A percentile compares a stretch with the other conserved stretches of the same genome.
Evolutionary conservation across 2,797 vertebrate species (phyloP).

Genomic region (Hypotaenidia philippensis): DNA sequence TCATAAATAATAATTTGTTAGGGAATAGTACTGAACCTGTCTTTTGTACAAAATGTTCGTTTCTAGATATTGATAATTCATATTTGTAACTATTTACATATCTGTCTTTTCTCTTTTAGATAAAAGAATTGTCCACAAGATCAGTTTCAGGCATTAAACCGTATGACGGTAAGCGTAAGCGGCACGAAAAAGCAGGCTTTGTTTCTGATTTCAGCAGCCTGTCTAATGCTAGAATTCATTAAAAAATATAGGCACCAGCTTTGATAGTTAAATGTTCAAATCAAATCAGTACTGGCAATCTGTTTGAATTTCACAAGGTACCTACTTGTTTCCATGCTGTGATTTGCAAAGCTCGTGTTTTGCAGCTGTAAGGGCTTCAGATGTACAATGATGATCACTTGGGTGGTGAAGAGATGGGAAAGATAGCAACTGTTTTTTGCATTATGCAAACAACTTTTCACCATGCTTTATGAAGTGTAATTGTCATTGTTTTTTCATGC

Average conservation of each 20-base stretch:
- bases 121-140: constrained; percentile 76
- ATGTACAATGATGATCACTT: not conserved
- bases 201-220: not conserved
- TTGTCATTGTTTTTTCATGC: not conserved
- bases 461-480: not conserved
- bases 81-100: not conserved
- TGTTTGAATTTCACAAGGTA: not conserved
- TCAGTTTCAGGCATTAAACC: constrained; percentile 31
- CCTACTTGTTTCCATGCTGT: not conserved
- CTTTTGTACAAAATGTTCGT: not conserved
- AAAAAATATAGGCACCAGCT: not conserved
- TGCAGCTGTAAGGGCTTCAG: not conserved
- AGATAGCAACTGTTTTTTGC: not conserved
- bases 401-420: not conserved
- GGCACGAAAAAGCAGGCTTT: not conserved
- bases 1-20: not conserved
- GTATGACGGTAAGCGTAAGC: constrained; percentile 66
- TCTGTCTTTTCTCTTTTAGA: constrained; percentile 66
- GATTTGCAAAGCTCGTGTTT: not conserved
- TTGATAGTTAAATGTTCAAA: not conserved
- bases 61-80: not conserved
- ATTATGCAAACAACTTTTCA: not conserved
- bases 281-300: not conserved
- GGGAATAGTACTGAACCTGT: not conserved
- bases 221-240: not conserved